phyloP scores from a whole-genome alignment of 92 coral and sea anemone species.

The Montipora capitata region DNA sequence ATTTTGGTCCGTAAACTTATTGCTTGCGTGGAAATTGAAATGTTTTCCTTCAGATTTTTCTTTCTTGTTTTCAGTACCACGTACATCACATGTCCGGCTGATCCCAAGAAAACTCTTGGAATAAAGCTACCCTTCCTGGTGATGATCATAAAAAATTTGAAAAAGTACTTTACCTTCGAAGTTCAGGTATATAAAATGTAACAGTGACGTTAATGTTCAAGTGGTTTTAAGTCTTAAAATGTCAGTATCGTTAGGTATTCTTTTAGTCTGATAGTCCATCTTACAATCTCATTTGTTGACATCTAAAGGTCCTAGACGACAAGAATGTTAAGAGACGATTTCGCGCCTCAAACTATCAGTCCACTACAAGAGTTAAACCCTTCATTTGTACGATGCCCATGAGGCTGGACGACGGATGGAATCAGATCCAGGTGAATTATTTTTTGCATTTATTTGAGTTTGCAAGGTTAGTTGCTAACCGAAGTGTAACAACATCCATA shows the following conservation, averaged over 20 bases:
- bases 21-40: not conserved
- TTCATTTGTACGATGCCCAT: conserved; percentile 99
- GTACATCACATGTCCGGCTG: conserved; percentile 96
- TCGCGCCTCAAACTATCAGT: conserved; percentile 99
- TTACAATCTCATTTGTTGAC: conserved; percentile 88
- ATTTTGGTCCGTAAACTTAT: not conserved
- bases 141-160: conserved; percentile 99
- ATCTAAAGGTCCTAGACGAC: conserved; percentile 99
- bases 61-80: conserved; percentile 82
- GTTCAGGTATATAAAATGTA: conserved; percentile 84
- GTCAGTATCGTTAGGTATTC: not conserved
- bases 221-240: not conserved
- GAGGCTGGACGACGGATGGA: conserved; percentile 99
- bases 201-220: not conserved
- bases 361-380: conserved; percentile 98
- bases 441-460: not conserved
- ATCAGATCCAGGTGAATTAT: conserved; percentile 95
- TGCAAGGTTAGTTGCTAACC: conserved; percentile 14
- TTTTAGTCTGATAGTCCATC: not conserved
- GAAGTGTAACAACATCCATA: not conserved
- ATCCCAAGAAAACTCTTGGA: conserved; percentile 95
- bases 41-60: not conserved
- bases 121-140: conserved; percentile 99
- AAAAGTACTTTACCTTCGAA: conserved; percentile 99
- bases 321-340: conserved; percentile 97